These are phyloP conservation scores for Amphimedon queenslandica DNA, from an alignment of 37 sponge, comb jelly and placozoan genomes.

Conservation along the genomic window DNA sequence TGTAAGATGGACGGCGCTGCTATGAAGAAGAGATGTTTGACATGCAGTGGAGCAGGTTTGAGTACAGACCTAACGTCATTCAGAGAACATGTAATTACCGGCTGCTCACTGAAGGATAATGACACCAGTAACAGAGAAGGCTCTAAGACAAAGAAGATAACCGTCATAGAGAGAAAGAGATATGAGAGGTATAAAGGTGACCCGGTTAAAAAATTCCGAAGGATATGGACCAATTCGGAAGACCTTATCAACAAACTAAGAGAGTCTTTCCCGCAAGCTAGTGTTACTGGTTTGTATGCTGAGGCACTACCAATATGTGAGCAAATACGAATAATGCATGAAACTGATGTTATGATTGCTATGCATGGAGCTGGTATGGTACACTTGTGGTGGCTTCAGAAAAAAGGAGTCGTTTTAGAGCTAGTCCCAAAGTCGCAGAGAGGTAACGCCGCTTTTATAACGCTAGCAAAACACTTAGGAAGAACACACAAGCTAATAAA, in stretches of 20 bases:
- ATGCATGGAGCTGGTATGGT: constrained; percentile 78
- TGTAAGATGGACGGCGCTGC: constrained; percentile 30
- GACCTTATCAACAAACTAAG: constrained; percentile 33
- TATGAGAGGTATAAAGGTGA: constrained; percentile 42
- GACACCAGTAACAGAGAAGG: background rate
- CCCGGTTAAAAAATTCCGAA: constrained; percentile 14
- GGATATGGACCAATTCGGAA: constrained; percentile 43
- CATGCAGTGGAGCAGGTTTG: constrained; percentile 42
- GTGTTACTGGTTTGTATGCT: constrained; percentile 24
- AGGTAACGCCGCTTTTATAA: constrained; percentile 47
- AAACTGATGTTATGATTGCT: constrained; percentile 50
- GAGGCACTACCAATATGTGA: constrained; percentile 59
- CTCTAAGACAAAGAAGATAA: background rate
- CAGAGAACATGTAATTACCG: constrained; percentile 41
- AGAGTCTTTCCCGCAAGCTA: constrained; percentile 5
- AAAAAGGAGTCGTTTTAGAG: constrained; percentile 44
- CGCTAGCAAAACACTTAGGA: constrained; percentile 47
- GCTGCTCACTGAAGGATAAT: constrained; percentile 45
- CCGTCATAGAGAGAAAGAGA: constrained; percentile 44
- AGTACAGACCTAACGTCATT: constrained; percentile 34
- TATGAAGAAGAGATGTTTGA: constrained; percentile 15
- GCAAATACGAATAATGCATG: constrained; percentile 32
- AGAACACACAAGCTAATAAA: background rate
- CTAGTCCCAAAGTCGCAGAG: constrained; percentile 30
- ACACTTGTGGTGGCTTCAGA: constrained; percentile 69